These are phyloP conservation scores for Rhinoderma darwinii DNA, from an alignment of 2,113 vertebrate species.

Conservation along the genomic window DNA sequence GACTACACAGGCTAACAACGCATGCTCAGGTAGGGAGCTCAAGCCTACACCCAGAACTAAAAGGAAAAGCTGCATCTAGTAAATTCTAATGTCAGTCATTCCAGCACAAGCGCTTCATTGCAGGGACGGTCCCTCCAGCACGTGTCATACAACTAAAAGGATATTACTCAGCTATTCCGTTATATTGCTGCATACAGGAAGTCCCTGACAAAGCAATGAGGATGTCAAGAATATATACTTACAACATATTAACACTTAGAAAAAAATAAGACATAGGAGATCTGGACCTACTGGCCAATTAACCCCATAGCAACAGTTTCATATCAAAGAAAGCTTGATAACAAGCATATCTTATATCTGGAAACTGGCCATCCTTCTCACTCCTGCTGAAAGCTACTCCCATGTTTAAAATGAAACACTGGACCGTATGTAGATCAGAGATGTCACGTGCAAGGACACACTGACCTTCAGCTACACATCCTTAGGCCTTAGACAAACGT, in stretches of 20 bases:
- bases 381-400: background rate
- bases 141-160: background rate
- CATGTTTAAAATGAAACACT: too few relatives aligned
- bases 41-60: background rate
- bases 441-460: too few relatives aligned
- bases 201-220: constrained; percentile 30
- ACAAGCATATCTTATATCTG: background rate
- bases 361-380: background rate
- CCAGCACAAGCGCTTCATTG: background rate
- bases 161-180: constrained; percentile 55
- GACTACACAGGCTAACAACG: background rate
- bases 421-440: too few relatives aligned
- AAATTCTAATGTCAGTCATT: background rate
- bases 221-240: background rate
- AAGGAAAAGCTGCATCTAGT: background rate
- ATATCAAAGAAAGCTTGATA: too few relatives aligned
- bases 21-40: background rate
- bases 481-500: too few relatives aligned
- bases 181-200: constrained; percentile 38
- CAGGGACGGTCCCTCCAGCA: background rate
- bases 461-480: too few relatives aligned
- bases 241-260: background rate
- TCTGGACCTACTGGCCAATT: background rate
- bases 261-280: background rate
- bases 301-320: background rate